Evolutionary conservation across 2,888 invertebrate species (phyloP).

Genomic region (Metallyticus violacea): DNA sequence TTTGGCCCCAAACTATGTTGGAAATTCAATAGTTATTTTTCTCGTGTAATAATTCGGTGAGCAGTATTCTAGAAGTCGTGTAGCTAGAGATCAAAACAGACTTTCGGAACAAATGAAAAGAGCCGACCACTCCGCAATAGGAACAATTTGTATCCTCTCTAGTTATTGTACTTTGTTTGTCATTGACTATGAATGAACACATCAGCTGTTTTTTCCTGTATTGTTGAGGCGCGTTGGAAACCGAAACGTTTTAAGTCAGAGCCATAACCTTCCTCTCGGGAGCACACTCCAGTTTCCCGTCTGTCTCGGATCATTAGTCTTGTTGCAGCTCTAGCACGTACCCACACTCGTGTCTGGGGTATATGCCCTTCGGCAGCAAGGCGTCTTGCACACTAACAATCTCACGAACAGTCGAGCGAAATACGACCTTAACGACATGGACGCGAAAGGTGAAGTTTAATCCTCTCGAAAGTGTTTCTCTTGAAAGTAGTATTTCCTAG

Average conservation of each 20-base stretch:
- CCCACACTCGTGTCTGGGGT: not conserved
- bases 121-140: no score
- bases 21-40: no score
- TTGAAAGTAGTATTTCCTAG: not conserved
- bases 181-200: no score
- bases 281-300: not conserved
- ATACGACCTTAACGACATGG: not conserved
- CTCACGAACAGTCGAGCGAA: not conserved
- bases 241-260: not conserved
- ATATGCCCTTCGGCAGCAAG: not conserved
- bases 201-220: not conserved
- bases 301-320: not conserved
- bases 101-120: no score
- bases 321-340: not conserved
- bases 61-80: no score
- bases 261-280: not conserved
- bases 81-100: no score
- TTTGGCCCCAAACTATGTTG: no score
- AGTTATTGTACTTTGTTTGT: no score
- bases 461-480: not conserved
- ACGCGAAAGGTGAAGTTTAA: not conserved
- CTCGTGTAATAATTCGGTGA: no score
- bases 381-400: not conserved
- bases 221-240: not conserved
- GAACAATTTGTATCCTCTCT: no score